A percentile compares a stretch with the other conserved stretches of the same genome.
Conservation (phyloP, 2,113 vertebrate genomes). For the Mustela lutreola region DNA sequence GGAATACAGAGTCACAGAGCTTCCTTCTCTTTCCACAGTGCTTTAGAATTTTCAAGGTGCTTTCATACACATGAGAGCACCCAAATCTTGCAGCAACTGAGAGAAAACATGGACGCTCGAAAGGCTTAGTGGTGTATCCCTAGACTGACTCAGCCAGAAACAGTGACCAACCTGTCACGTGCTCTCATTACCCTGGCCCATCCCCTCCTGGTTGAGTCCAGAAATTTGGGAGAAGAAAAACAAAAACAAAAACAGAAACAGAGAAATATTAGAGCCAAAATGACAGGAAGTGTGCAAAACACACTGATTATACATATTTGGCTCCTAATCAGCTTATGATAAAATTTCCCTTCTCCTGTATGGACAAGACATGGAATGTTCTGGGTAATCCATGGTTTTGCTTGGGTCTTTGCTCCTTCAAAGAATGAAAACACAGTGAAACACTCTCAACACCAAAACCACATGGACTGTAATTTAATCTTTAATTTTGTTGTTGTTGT, state of each 20-base stretch:
- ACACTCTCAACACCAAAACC: constrained; percentile 49
- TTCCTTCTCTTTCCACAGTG: background rate
- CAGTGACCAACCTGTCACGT: background rate
- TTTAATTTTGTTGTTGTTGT: constrained; percentile 52
- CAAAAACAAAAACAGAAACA: background rate
- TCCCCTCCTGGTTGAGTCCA: background rate
- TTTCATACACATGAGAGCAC: background rate
- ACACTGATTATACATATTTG: constrained; percentile 23
- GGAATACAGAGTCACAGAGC: background rate
- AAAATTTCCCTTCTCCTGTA: constrained; percentile 43
- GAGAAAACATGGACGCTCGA: background rate
- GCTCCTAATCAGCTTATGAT: constrained; percentile 21
- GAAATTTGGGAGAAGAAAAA: background rate
- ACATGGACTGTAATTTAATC: constrained; percentile 32
- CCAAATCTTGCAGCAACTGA: background rate
- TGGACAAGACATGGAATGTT: constrained; percentile 56
- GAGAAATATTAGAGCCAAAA: background rate
- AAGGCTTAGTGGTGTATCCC: background rate
- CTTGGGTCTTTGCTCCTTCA: constrained; percentile 29
- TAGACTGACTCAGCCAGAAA: background rate
- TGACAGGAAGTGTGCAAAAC: background rate
- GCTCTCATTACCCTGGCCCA: background rate
- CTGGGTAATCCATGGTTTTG: constrained; percentile 32
- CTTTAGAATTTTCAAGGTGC: background rate
- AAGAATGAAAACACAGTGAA: constrained; percentile 54